Base-by-base conservation (phyloP, 2,888 invertebrate species). In the Clanis bilineata region DNA sequence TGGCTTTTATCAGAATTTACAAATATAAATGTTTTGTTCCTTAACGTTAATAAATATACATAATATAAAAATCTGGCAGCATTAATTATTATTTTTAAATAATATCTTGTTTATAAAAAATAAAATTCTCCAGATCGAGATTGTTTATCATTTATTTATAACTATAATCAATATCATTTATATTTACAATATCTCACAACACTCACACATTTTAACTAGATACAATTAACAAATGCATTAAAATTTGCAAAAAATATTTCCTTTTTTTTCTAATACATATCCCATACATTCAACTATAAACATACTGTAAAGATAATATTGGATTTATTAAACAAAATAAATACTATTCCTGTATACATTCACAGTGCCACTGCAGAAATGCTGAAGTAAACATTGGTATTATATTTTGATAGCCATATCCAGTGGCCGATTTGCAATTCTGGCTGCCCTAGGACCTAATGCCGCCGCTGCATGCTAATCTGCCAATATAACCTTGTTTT, bases 131-230 rank as follows among this genome's bases (percentile, higher is more conserved):
- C 44, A 58, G 47, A 47, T 47, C 36, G 7, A 58, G 47, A 58
- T 47, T 44, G 38, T 58, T 15, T 58, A 47, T 58, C 51, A 39
- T 51, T 58, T 83, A 85, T 81, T 80, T 85, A 86, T 83, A 81
- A 86, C 83, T 89, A 51, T 55, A 88, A 82, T 80, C 79, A 85
- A 83, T 87, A 87, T 82, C 74, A 83, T 82, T 87, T 79, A 83
- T 88, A 87, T 88, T 86, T 86, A 88, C 87, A 87, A 80, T 69
- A 74, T 78, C 76, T 80, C 76, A 74, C 74, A 71, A 67, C 79
- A 74, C 77, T 76, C 82, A 76, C 73, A 68, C 80, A 62, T 69
- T 72, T 73, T 71, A 66, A 51, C 51, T 74, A 67, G 74, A 77
- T 80, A 79, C 75, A 75, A 78, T 78, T 74, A 87, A 87, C 85